A percentile compares a stretch with the other conserved stretches of the same genome.
Evolutionary conservation across 2,113 vertebrate species (phyloP).

Genomic region (Hemibagrus wyckioides): DNA sequence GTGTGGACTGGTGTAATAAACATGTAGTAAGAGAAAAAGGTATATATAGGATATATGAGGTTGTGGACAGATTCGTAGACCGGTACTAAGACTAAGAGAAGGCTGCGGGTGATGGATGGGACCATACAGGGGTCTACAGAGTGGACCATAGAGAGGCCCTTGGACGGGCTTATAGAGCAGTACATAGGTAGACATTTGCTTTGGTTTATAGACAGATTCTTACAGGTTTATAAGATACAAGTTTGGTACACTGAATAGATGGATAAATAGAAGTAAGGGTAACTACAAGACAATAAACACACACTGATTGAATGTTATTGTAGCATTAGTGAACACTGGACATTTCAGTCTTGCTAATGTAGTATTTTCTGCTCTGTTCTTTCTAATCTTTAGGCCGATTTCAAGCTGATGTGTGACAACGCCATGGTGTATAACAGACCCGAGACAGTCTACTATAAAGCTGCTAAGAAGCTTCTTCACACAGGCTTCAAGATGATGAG

Average conservation of each 20-base stretch:
- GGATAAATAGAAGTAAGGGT: background rate
- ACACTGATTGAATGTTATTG: background rate
- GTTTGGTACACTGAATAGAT: background rate
- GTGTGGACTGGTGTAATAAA: background rate
- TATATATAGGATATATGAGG: too few species aligned
- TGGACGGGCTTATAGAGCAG: background rate
- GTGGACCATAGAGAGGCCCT: background rate
- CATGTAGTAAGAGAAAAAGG: background rate
- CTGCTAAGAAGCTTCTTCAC: constrained; percentile 97
- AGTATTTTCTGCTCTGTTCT: constrained; percentile 20
- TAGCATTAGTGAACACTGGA: background rate
- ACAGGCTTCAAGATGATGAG: constrained; percentile 99
- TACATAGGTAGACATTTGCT: background rate
- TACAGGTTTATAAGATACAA: background rate
- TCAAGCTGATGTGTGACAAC: constrained; percentile 99
- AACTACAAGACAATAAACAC: background rate
- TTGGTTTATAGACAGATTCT: background rate
- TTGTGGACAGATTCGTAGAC: background rate
- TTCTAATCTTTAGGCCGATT: constrained; percentile 84
- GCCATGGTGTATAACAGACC: constrained; percentile 99
- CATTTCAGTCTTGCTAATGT: background rate
- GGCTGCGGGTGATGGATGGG: background rate
- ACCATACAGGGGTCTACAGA: background rate
- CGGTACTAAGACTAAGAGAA: background rate
- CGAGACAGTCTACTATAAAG: constrained; percentile 97